These are phyloP conservation scores for Bombus consobrinus DNA, from an alignment of 1,140 invertebrate genomes.

Conservation along the genomic window DNA sequence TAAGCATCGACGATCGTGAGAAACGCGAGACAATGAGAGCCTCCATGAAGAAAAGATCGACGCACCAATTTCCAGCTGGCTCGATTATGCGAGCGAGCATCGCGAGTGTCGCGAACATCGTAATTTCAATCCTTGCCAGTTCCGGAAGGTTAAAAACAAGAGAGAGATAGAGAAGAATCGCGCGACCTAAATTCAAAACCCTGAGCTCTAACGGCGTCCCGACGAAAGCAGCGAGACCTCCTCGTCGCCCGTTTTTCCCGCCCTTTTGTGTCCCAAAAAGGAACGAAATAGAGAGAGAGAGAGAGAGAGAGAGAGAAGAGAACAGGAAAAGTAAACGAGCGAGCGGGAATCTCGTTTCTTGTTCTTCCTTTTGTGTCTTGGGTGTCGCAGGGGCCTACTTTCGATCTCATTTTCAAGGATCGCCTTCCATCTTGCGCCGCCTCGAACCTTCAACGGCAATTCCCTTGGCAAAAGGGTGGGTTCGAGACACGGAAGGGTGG, in stretches of 20 bases:
- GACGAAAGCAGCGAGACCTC: background rate
- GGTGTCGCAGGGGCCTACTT: constrained; percentile 45
- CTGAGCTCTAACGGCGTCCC: constrained; percentile 47
- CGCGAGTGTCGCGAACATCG: constrained; percentile 1
- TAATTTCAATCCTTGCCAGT: background rate
- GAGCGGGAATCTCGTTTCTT: constrained; percentile 45
- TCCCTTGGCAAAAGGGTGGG: constrained; percentile 8
- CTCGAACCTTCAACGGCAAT: constrained; percentile 60
- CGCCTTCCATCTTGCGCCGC: constrained; percentile 60
- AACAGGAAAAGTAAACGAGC: background rate
- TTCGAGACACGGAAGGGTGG: background rate
- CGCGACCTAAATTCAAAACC: constrained; percentile 54
- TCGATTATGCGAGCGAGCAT: background rate
- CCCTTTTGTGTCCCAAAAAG: background rate
- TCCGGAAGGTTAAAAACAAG: background rate
- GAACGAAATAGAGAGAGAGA: background rate
- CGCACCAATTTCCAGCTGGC: background rate
- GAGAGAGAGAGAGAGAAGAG: background rate
- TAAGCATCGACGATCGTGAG: background rate
- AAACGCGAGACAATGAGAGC: background rate
- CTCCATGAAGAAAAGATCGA: background rate
- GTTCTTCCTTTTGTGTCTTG: constrained; percentile 23
- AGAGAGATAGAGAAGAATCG: constrained; percentile 12
- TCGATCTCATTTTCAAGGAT: constrained; percentile 67
- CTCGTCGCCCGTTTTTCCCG: background rate